Percentiles rank a stretch among this genome's conserved stretches.
Conservation (phyloP, 2,888 invertebrate genomes). For the Hoplodrina ambigua region DNA sequence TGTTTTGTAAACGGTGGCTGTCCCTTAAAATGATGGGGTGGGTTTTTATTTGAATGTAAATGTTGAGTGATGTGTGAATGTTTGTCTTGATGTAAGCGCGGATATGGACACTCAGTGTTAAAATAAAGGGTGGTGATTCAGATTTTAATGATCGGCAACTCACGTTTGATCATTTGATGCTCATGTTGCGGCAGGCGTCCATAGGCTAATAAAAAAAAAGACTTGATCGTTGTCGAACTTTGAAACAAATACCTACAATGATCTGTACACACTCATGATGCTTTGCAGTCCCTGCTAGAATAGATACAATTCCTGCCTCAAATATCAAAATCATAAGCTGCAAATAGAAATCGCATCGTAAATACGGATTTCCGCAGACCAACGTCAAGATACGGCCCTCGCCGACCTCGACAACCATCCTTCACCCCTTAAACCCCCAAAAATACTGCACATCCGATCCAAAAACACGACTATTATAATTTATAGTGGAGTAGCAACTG, state of each 20-base stretch:
- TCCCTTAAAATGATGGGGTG: slow-evolving; percentile 13
- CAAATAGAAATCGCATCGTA: slow-evolving; percentile 3
- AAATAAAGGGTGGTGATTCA: no score
- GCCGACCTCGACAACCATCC: slow-evolving; percentile 1
- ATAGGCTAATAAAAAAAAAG: no score
- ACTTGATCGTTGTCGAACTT: no score
- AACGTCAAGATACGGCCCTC: neutral
- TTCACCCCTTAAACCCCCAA: slow-evolving; percentile 25
- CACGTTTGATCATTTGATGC: no score
- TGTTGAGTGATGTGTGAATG: slow-evolving; percentile 20
- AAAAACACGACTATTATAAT: slow-evolving; percentile 54
- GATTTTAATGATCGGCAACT: no score
- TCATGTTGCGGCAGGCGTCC: no score
- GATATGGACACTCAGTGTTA: neutral
- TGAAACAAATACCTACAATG: no score
- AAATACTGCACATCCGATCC: slow-evolving; percentile 48
- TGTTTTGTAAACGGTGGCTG: slow-evolving; percentile 22
- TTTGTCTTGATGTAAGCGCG: slow-evolving; percentile 6
- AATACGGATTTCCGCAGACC: neutral
- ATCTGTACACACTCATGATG: no score
- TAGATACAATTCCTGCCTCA: neutral
- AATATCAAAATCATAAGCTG: neutral
- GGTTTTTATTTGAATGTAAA: slow-evolving; percentile 15
- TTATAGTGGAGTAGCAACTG: slow-evolving; percentile 44
- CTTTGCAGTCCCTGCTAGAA: no score